Base-by-base conservation (phyloP, 2,888 invertebrate species). In the Homarus gammarus region DNA sequence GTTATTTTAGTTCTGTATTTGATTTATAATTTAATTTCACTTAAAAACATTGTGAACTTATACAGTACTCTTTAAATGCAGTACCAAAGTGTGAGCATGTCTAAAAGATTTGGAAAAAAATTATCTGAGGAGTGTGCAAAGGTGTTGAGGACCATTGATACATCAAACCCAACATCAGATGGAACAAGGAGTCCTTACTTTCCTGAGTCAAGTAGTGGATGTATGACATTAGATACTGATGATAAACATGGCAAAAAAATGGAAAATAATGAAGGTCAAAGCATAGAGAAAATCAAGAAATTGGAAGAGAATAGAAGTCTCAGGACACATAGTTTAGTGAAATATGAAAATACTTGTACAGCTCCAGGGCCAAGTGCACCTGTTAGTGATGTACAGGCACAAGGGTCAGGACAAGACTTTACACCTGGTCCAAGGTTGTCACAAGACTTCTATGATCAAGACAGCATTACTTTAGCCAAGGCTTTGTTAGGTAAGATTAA, bases 401-500 rank as follows among this genome's bases (percentile, higher is more conserved):
- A 51, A n/a, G 3, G 15, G 22, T 10, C 61, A 22, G 72, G 40
- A 61, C 8, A 12, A 70, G 64, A n/a, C 1, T 0, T 61, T 15
- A 44, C 33, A 0, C 12, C 5, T 36, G 40, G 40, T 27, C 15
- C 27, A 68, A 83, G 70, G 44, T 49, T 83, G 49, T 61, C 38
- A 64, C 15, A 75, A 18, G 75, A 79, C 15, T 92, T 92, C 85
- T 92, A 89, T 72, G 83, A 91, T 64, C 90, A 91, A 73, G 91
- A 91, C 27, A 94, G 94, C 91, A 92, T 93, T 78, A 92, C 93
- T 1, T 93, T 96, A 92, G 95, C 96, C 0, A 94, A 94, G 92
- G 94, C 93, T 91, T 93, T 96, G 78, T 93, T 96, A 92, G 96
- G 96, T 10, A 95, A 96, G 82, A 72, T n/a, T n/a, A n/a, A n/a